Percentiles rank a stretch among this genome's conserved stretches.
Conservation (phyloP, 1,140 invertebrate genomes). For the Drosophila bocki region DNA sequence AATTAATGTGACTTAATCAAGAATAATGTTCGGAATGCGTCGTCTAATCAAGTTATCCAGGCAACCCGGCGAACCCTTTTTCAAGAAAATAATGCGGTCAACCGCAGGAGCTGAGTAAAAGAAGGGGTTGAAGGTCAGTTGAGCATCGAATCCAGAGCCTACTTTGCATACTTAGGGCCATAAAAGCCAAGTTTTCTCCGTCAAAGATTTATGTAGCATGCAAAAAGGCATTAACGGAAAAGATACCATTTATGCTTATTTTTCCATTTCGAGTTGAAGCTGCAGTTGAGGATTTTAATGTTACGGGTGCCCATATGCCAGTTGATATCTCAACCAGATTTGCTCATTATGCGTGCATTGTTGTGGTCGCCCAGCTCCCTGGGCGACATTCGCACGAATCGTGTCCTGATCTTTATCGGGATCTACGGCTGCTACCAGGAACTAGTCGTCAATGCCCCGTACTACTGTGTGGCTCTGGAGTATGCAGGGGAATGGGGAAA, state of each 20-base stretch:
- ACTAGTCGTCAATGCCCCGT: conserved; percentile 63
- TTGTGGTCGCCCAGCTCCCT: conserved; percentile 54
- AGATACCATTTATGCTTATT: conserved; percentile 19
- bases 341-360: conserved; percentile 79
- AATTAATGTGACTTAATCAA: conserved; percentile 85
- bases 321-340: conserved; percentile 52
- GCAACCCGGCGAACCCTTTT: conserved; percentile 46
- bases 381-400: conserved; percentile 73
- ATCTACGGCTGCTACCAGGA: conserved; percentile 59
- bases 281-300: conserved; percentile 44
- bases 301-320: conserved; percentile 51
- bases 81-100: conserved; percentile 68
- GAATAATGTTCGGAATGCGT: conserved; percentile 71
- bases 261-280: conserved; percentile 7
- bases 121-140: conserved; percentile 75
- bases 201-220: conserved; percentile 76
- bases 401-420: conserved; percentile 64
- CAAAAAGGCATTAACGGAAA: conserved; percentile 53
- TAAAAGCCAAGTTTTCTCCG: conserved; percentile 68
- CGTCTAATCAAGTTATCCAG: conserved; percentile 67
- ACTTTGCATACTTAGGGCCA: conserved; percentile 72
- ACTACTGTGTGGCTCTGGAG: conserved; percentile 23
- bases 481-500: not conserved
- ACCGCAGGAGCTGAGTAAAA: conserved; percentile 56
- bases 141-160: conserved; percentile 26